Percentiles rank a stretch among this genome's conserved stretches.
Evolutionary conservation across 1,140 invertebrate genomes (phyloP).

Genomic region (Aphis gossypii): DNA sequence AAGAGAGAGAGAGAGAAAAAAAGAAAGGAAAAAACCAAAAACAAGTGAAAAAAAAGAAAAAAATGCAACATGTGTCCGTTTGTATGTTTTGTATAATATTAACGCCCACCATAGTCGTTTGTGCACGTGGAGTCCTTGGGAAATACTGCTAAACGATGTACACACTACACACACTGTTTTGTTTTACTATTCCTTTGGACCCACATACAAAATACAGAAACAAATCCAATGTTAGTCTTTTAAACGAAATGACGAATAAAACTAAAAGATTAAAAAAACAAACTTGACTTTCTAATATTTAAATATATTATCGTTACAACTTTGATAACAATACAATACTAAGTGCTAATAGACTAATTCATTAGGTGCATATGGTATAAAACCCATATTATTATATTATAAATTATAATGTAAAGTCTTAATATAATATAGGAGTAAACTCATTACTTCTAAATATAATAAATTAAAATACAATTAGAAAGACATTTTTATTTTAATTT

Average conservation of each 20-base stretch:
- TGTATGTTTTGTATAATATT: conserved; percentile 55
- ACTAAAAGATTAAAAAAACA: not conserved
- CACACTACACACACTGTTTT: conserved; percentile 17
- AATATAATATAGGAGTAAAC: not conserved
- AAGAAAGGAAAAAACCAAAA: not conserved
- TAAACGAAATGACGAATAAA: not conserved
- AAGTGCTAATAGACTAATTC: not conserved
- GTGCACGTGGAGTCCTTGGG: conserved; percentile 48
- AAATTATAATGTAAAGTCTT: not conserved
- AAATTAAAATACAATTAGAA: conserved; percentile 18
- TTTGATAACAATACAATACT: not conserved
- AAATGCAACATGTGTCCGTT: conserved; percentile 55
- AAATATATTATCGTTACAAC: not conserved
- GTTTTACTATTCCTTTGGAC: not conserved
- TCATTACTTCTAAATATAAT: not conserved
- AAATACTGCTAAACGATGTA: conserved; percentile 38
- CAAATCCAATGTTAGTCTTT: not conserved
- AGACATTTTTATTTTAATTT: not conserved
- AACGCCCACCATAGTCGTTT: conserved; percentile 51
- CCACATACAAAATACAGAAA: not conserved
- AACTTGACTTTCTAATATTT: not conserved
- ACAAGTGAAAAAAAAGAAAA: conserved; percentile 34
- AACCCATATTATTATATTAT: not conserved
- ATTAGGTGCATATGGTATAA: not conserved
- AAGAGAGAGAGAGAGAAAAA: not conserved